Base-by-base conservation (phyloP, 1,140 invertebrate genomes). In the Drosophila varians region DNA sequence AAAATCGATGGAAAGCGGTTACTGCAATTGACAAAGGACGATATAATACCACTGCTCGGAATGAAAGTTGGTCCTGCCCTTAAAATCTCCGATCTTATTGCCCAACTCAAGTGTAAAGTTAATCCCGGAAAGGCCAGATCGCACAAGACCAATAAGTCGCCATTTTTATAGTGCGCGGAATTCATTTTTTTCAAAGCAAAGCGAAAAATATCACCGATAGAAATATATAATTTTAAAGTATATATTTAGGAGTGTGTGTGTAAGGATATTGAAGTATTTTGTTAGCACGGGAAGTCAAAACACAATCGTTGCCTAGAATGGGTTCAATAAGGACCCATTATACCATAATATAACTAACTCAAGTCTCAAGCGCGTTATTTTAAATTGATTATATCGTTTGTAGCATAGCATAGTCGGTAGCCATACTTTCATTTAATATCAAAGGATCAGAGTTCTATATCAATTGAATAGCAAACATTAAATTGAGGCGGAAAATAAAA, bases 61-160 rank as follows among this genome's bases (percentile, higher is more conserved):
- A 97, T 97, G 93, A 98, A 98, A 93, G 96, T 98, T 54, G 98
- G 98, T 3, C 97, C 97, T 5, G 97, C 97, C 4, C 90, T 98
- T 19, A 98, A 98, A 93, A 98, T 99, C 89, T 96, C 94, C 83
- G 96, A 98, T 92, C 93, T 99, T 38, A 96, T 98, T 77, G 95
- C 96, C 82, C 96, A 97, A 80, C 92, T 98, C 11, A 96, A 96
- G 60, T 90, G 90, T 73, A 91, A 90, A 47, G 54, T 91, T 8
- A 91, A 91, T 74, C 90, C 90, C 43, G 72, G 88, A 31, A 90
- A 84, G 71, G 86, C 90, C 36, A 77, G 90, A 74, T 70, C 87
- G 36, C 86, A 89, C 48, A 91, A 91, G 75, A 71, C 83, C 26
- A 91, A 91, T 58, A 91, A 90, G 68, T 82, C 83, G 8, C 60